Percentiles rank a stretch among this genome's conserved stretches.
phyloP scores from a whole-genome alignment of 2,113 vertebrate genomes.

The Merops nubicus region DNA sequence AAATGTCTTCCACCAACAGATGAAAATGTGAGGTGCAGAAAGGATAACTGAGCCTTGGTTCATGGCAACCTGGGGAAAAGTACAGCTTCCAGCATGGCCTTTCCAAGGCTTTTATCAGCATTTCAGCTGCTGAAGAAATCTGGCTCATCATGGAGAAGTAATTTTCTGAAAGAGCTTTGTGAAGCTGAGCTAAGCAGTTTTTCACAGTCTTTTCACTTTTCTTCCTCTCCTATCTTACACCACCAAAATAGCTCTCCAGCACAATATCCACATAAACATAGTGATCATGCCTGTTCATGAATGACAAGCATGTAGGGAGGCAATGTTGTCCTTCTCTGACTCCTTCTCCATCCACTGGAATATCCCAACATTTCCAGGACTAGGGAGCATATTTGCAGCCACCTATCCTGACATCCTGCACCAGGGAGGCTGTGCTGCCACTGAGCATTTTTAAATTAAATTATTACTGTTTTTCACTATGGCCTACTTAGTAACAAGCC shows the following conservation, averaged over 20 bases:
- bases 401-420: background rate
- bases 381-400: background rate
- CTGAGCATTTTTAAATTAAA: background rate
- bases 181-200: background rate
- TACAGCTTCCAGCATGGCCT: background rate
- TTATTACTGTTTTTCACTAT: background rate
- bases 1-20: background rate
- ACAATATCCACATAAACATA: background rate
- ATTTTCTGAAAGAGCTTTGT: background rate
- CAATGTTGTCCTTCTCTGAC: rapidly evolving
- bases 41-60: background rate
- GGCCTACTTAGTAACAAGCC: too few relatives aligned
- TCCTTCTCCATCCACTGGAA: background rate
- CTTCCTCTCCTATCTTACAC: background rate
- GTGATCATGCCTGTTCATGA: rapidly evolving
- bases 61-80: background rate
- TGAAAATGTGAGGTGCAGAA: background rate
- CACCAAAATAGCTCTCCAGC: background rate
- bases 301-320: background rate
- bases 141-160: background rate
- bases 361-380: background rate
- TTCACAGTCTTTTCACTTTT: background rate
- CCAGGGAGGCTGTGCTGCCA: background rate
- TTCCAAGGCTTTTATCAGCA: background rate
- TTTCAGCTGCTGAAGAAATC: background rate